Base-by-base conservation (phyloP, 2,113 vertebrate genomes). In the Glaucomys volans region DNA sequence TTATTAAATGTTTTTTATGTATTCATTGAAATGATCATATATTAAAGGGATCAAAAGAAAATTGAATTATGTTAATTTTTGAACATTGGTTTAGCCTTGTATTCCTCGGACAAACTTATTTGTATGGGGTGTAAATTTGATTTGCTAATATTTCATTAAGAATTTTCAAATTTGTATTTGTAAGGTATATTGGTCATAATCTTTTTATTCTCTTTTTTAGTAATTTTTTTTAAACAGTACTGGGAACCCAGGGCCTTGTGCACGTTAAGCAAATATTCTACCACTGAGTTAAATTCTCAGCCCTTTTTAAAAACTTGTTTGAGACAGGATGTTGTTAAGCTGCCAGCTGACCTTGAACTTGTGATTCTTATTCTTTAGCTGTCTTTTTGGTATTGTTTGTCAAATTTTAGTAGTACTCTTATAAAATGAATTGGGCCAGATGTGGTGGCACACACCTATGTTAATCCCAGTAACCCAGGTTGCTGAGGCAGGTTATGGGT, bases 131-230 rank as follows among this genome's bases (percentile, higher is more conserved):
- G 3, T 72, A 12, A 74, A 72, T 95, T 92, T 79, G n/a, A 91
- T 69, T 91, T 96, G 13, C 24, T 72, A 37, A 67, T 86, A 80
- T 75, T 96, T 90, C 87, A 24, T 91, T 82, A 91, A 87, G 16
- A 67, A 85, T 77, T 87, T 71, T 54, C 1, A 8, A 16, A 17
- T 87, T 18, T 64, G 32, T 77, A 14, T 94, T 83, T 30, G 44
- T 69, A 24, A 94, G 74, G 37, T 26, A 57, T 57, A 40, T 90
- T 87, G 37, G 7, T 82, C 83, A 10, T 94, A 92, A 80, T 69
- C 12, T 24, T 71, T 86, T 90, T 77, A 88, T 66, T 80, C 40
- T 59, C 57, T 59, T 26, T 57, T 57, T 59, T 59, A 59, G 57
- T 59, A 26, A 8, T 24, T 59, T 26, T 59, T 59, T 59, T 59